phyloP scores from a whole-genome alignment of 2,113 vertebrate genomes.

The Erythrocercus mccallii region DNA sequence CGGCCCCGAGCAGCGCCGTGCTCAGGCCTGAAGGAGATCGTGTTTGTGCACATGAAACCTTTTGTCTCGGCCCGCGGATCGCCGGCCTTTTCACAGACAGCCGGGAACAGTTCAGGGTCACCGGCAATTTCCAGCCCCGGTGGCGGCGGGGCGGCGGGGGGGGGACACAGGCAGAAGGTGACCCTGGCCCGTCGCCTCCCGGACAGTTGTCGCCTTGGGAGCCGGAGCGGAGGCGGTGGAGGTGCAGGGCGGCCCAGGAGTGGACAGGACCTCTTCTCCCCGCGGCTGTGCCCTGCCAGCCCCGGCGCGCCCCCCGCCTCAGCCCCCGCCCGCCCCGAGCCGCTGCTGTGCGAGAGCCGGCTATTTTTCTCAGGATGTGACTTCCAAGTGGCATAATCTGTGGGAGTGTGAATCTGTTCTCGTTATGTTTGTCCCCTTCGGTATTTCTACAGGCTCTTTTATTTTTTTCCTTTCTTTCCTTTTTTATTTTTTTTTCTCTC shows the following conservation, averaged over 20 bases:
- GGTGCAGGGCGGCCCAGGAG: neutral
- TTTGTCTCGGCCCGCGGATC: conserved; percentile 56
- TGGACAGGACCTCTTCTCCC: neutral
- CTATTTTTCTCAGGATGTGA: conserved; percentile 40
- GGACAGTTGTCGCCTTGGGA: neutral
- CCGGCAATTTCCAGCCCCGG: neutral
- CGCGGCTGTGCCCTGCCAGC: neutral
- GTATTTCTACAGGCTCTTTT: conserved; percentile 1
- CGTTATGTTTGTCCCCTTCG: conserved; percentile 27
- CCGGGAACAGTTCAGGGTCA: conserved; percentile 38
- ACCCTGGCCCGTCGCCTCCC: neutral
- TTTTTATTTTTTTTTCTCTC: no score
- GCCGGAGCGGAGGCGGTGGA: no score
- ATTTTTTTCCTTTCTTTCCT: neutral
- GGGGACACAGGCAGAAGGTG: neutral
- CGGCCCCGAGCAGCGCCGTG: neutral
- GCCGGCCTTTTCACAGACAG: conserved; percentile 7
- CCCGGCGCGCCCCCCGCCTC: neutral
- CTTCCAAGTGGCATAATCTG: conserved; percentile 43
- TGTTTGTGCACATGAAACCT: conserved; percentile 34
- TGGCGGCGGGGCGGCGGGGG: neutral
- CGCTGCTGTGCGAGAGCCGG: neutral
- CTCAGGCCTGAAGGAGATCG: neutral
- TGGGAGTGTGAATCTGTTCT: conserved; percentile 39
- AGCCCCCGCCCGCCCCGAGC: neutral